Conservation (phyloP, 2,113 vertebrate genomes). For the Ciconia boyciana region DNA sequence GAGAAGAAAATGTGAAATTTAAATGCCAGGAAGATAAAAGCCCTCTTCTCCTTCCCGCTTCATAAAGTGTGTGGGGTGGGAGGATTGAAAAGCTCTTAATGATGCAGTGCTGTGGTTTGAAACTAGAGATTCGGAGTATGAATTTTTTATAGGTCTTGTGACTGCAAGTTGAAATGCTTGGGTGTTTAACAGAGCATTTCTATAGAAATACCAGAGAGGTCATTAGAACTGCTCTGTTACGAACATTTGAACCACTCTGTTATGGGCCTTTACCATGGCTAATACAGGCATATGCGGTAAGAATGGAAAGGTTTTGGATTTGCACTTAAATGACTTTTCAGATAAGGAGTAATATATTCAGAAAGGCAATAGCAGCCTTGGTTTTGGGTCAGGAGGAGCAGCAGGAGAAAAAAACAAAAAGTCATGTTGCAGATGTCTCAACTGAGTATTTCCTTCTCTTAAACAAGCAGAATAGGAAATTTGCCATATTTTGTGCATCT, state of each 20-base stretch:
- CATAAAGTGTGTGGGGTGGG: not conserved
- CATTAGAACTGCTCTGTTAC: not conserved
- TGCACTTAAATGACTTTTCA: constrained; percentile 32
- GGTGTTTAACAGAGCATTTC: constrained; percentile 45
- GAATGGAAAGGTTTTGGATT: constrained; percentile 26
- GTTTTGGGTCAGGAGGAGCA: constrained; percentile 1
- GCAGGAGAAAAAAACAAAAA: not conserved
- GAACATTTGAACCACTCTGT: not conserved
- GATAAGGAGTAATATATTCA: constrained; percentile 5
- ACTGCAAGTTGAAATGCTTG: constrained; percentile 38
- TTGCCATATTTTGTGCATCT: not conserved
- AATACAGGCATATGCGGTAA: not conserved
- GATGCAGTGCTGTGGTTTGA: constrained; percentile 48
- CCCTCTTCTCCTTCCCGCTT: not conserved
- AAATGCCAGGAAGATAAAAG: not conserved
- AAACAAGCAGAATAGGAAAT: not conserved
- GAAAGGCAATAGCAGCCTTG: not conserved
- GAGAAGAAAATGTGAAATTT: not conserved
- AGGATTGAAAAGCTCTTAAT: constrained; percentile 52
- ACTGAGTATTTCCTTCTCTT: not conserved
- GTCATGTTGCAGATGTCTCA: not conserved
- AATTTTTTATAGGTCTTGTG: constrained; percentile 67
- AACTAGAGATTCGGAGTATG: constrained; percentile 44
- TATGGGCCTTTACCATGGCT: not conserved
- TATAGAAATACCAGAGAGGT: constrained; percentile 36